Percentiles rank a stretch among this genome's conserved stretches.
These are phyloP conservation scores for Cosmopolites sordidus DNA, from an alignment of 2,888 invertebrate species.

Conservation along the genomic window DNA sequence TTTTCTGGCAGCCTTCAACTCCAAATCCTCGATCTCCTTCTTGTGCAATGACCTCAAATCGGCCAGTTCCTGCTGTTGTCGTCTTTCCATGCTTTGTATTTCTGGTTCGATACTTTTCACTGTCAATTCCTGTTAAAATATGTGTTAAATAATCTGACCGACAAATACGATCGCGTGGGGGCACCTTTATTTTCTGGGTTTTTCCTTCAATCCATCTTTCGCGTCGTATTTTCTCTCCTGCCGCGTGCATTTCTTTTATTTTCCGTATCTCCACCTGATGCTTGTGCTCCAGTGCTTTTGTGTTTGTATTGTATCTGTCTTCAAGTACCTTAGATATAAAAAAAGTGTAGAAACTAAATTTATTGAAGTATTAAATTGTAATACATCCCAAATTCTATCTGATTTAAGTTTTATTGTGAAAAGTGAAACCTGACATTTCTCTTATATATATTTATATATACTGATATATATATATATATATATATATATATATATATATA, in stretches of 20 bases:
- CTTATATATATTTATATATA: no score
- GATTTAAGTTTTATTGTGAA: no score
- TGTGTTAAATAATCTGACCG: no score
- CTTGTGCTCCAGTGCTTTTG: conserved; percentile 68
- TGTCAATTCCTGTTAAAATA: conserved; percentile 62
- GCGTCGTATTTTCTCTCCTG: conserved; percentile 68
- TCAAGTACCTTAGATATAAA: conserved; percentile 51
- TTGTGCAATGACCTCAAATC: conserved; percentile 66
- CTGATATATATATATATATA: no score
- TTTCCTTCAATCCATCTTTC: conserved; percentile 81
- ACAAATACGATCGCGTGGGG: no score
- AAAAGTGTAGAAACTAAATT: neutral
- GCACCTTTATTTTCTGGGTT: conserved; percentile 79
- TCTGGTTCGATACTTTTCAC: conserved; percentile 85
- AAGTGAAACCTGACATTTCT: no score
- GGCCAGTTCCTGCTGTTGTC: conserved; percentile 62
- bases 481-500: no score
- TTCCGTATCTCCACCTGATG: conserved; percentile 71
- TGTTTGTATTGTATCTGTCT: conserved; percentile 59
- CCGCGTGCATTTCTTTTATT: conserved; percentile 70
- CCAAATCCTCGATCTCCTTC: conserved; percentile 62
- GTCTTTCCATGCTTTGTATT: conserved; percentile 69
- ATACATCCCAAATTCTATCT: no score
- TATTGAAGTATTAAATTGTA: no score
- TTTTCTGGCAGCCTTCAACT: conserved; percentile 57